Base-by-base conservation (phyloP, 1,140 invertebrate genomes). In the Penaeus japonicus region DNA sequence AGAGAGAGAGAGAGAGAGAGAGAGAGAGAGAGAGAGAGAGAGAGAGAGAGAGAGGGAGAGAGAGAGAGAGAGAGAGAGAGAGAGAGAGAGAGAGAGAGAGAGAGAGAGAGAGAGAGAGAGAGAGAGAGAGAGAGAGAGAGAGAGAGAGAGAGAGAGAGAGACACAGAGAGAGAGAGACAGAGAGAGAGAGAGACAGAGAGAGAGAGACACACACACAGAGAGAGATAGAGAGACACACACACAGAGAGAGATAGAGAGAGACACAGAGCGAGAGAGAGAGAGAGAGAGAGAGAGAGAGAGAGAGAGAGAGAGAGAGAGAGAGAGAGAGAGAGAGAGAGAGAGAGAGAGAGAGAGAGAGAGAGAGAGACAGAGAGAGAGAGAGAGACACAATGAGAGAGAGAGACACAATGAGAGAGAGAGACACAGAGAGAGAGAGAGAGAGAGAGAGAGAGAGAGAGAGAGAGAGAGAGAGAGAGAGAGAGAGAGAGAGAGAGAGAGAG, bases 401-500 rank as follows among this genome's bases (percentile, higher is more conserved):
- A 20, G n/a, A 77, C 10, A 75, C 30, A 75, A 35, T 35, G 73
- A 75, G 73, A 75, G 73, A 75, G 77, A 79, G 77, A 79, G 77
- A 79, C 35, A 79, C 35, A 79, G 77, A 79, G 77, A 79, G 77
- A 79, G 77, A 79, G 77, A n/a, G n/a, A n/a, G 12, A 24, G n/a
- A 35, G 62, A 10, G 2, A 10, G 7, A 18, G 7, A 10, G 62
- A 4, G 62, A 30, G 27, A 10, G 4, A 17, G 12, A 15, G 77
- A 35, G 22, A 17, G 77, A 5, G 77, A 35, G 12, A 20, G 77
- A 35, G 7, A 47, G 12, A 18, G 17, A 17, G n/a, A 5, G 20
- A 17, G 4, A 17, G 4, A 17, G 12, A 18, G 5, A n/a, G n/a
- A 20, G 2, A 2, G 77, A 10, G 5, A n/a, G n/a, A 15, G 5